Evolutionary conservation across 2,888 invertebrate species (phyloP).

Genomic region (Melanostoma scalare): DNA sequence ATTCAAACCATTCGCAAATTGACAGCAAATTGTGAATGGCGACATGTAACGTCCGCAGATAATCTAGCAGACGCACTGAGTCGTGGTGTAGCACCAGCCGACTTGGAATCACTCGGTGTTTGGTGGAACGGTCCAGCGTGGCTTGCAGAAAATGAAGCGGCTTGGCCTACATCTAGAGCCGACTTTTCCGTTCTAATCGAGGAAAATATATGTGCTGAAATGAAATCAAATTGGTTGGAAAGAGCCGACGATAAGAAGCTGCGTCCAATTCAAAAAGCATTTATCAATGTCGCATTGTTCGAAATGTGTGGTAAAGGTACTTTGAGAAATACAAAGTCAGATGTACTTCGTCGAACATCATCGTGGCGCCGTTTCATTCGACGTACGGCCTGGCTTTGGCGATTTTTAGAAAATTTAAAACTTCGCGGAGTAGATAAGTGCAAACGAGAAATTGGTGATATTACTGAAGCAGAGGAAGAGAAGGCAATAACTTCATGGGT

Average conservation of each 20-base stretch:
- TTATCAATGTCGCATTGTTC: no score
- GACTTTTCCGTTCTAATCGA: not conserved
- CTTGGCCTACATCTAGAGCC: not conserved
- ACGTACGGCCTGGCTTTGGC: no score
- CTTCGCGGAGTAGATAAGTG: no score
- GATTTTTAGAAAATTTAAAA: no score
- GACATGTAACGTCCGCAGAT: not conserved
- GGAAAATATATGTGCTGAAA: not conserved
- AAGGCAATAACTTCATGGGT: not conserved
- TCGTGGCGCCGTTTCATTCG: no score
- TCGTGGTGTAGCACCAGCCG: not conserved
- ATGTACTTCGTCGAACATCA: no score
- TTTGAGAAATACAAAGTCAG: no score
- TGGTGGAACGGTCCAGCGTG: slow-evolving; percentile 18
- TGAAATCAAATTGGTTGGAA: not conserved
- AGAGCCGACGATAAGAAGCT: no score
- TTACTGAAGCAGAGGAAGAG: no score
- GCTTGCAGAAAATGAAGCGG: not conserved
- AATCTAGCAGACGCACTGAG: not conserved
- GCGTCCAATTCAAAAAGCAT: no score
- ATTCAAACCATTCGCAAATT: not conserved
- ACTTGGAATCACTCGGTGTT: not conserved
- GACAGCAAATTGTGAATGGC: not conserved
- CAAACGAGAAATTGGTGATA: no score
- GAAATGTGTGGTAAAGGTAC: no score